Percentiles rank a stretch among this genome's conserved stretches.
phyloP scores from a whole-genome alignment of 1,140 invertebrate species.

The Cyrtorhinus lividipennis region DNA sequence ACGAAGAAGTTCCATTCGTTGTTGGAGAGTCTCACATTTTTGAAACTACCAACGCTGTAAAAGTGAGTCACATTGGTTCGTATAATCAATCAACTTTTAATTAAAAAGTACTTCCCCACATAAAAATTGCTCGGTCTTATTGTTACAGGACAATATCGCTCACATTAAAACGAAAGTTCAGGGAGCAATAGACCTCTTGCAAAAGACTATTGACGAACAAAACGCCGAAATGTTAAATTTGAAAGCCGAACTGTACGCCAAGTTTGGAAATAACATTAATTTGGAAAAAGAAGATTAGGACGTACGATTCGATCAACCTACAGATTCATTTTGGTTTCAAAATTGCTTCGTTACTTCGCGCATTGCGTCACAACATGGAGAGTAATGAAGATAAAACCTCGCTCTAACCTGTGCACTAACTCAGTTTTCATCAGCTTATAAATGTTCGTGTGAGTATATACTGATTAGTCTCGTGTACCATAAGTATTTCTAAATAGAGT shows the following conservation, averaged over 20 bases:
- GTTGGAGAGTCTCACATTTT: constrained; percentile 2
- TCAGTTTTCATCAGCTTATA: too few species aligned
- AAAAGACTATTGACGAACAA: neutral
- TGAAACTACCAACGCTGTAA: neutral
- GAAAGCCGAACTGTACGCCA: neutral
- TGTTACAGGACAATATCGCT: neutral
- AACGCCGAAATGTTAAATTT: neutral
- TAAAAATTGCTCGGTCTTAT: too few species aligned
- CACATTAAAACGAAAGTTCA: neutral
- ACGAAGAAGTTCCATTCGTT: neutral
- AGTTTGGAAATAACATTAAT: neutral
- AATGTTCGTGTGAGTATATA: too few species aligned
- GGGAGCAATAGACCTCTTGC: neutral
- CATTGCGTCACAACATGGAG: too few species aligned
- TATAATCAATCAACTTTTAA: neutral
- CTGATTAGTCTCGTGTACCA: too few species aligned
- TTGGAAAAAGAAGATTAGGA: neutral
- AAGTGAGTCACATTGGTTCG: neutral
- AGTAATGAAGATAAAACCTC: too few species aligned
- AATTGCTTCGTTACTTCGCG: too few species aligned
- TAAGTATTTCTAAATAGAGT: too few species aligned
- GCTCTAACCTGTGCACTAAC: too few species aligned
- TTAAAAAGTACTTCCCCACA: neutral
- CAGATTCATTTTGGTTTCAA: too few species aligned
- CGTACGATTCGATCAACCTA: too few species aligned